Percentiles rank a stretch among this genome's conserved stretches.
These are phyloP conservation scores for Distichodus sexfasciatus DNA, from an alignment of 2,797 vertebrate species.

Conservation along the genomic window DNA sequence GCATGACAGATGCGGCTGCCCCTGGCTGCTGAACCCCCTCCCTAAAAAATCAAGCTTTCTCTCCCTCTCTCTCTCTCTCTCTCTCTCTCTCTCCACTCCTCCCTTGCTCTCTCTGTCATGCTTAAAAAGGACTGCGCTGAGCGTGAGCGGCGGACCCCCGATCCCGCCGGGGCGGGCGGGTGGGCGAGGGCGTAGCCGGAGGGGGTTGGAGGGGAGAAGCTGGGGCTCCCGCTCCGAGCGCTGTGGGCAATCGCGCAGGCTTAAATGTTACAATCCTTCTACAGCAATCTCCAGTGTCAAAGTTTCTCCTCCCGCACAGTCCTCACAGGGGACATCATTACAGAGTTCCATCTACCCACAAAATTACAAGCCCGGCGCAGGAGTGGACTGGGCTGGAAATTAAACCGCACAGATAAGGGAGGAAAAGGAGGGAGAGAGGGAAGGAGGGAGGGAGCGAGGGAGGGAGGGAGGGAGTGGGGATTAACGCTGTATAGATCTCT, in stretches of 20 bases:
- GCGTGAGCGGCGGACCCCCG: too few relatives aligned
- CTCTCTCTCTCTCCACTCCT: too few relatives aligned
- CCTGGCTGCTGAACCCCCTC: not conserved
- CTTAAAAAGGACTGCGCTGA: too few relatives aligned
- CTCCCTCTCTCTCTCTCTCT: too few relatives aligned
- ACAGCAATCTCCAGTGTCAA: slow-evolving; percentile 41
- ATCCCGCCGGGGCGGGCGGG: too few relatives aligned
- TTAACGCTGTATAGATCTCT: slow-evolving; percentile 34
- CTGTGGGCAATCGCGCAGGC: slow-evolving; percentile 39
- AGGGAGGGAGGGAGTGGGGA: slow-evolving; percentile 9
- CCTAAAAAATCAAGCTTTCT: slow-evolving; percentile 9
- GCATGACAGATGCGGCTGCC: slow-evolving; percentile 18
- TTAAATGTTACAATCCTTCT: slow-evolving; percentile 47
- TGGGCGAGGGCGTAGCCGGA: not conserved
- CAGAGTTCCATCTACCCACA: slow-evolving; percentile 38
- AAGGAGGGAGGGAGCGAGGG: not conserved
- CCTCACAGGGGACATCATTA: slow-evolving; percentile 48
- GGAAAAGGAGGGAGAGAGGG: not conserved
- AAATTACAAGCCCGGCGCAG: slow-evolving; percentile 27
- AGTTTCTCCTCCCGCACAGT: slow-evolving; percentile 34
- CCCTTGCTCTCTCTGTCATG: too few relatives aligned
- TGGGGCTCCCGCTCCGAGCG: not conserved
- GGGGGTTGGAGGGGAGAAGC: not conserved
- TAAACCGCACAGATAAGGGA: slow-evolving; percentile 33
- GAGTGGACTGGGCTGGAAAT: slow-evolving; percentile 37